phyloP scores from a whole-genome alignment of 2,113 vertebrate genomes.

The Erinaceus europaeus region DNA sequence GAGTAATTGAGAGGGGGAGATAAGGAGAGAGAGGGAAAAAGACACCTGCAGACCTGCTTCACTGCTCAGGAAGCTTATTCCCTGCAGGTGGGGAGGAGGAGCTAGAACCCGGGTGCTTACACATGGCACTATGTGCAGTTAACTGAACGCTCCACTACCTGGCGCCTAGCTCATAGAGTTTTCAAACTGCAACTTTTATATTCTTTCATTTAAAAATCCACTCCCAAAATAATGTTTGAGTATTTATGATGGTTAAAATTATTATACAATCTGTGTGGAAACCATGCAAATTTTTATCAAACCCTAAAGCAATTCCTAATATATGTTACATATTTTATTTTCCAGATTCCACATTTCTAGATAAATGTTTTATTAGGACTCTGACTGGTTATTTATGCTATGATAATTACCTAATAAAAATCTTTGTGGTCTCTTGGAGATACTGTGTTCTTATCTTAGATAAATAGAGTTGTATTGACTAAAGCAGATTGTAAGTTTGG shows the following conservation, averaged over 20 bases:
- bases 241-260: conserved; percentile 22
- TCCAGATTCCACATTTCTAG: background rate
- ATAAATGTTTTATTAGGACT: background rate
- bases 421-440: conserved; percentile 20
- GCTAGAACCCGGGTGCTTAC: too few species aligned
- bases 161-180: too few species aligned
- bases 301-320: background rate
- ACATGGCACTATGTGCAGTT: too few species aligned
- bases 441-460: background rate
- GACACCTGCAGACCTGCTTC: too few species aligned
- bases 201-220: conserved; percentile 6
- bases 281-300: background rate
- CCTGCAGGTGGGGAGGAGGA: too few species aligned
- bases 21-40: too few species aligned
- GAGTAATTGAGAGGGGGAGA: too few species aligned
- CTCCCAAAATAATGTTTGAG: background rate
- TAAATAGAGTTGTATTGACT: background rate
- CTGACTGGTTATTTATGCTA: conserved; percentile 3
- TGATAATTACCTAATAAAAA: background rate
- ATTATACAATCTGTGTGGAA: background rate
- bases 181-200: background rate
- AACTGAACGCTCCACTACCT: too few species aligned
- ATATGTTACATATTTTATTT: background rate
- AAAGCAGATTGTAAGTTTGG: conserved; percentile 12
- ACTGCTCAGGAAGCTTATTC: too few species aligned